Base-by-base conservation (phyloP, 1,140 invertebrate species). In the Magallana angulata region DNA sequence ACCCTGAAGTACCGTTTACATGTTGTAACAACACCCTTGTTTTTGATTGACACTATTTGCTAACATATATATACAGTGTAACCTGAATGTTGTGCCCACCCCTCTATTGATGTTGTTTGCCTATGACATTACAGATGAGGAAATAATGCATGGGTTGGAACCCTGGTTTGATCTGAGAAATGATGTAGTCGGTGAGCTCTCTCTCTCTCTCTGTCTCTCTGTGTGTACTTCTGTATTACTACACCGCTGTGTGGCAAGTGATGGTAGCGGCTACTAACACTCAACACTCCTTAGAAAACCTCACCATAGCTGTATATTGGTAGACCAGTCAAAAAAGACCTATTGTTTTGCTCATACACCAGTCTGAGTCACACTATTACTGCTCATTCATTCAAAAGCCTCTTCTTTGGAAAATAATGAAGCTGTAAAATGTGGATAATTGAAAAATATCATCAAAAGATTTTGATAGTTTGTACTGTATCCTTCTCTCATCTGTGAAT, bases 141-240 rank as follows among this genome's bases (percentile, higher is more conserved):
- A 57, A n/a, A 86, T 88, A 62, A 59, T 36, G 11, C 84, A 76
- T 88, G 89, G 87, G 36, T 84, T 89, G 85, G 90, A 92, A 82
- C 89, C 89, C 58, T 90, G 89, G 89, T 64, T 92, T 89, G 90
- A 91, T 82, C 86, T 92, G 48, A 85, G 89, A 88, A 87, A 88
- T 88, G 92, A 91, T 87, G 16, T 88, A 76, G 89, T 92, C 82
- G 92, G 92, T 92, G 91, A 92, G 92, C 89, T 62, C 30, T 84
- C 56, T 83, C 24, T 81, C 36, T 36, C 89, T 60, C 30, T 84
- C 56, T 83, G 16, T 81, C 36, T 36, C n/a, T n/a, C n/a, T n/a
- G n/a, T n/a, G 24, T 36, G 16, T 84, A 82, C 48, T 57, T 58
- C 9, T 57, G 62, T 14, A 64, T 64, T 64, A 2, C 62, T 64